Base-by-base conservation (phyloP, 2,797 vertebrate genomes). In the Darevskia nairensis region DNA sequence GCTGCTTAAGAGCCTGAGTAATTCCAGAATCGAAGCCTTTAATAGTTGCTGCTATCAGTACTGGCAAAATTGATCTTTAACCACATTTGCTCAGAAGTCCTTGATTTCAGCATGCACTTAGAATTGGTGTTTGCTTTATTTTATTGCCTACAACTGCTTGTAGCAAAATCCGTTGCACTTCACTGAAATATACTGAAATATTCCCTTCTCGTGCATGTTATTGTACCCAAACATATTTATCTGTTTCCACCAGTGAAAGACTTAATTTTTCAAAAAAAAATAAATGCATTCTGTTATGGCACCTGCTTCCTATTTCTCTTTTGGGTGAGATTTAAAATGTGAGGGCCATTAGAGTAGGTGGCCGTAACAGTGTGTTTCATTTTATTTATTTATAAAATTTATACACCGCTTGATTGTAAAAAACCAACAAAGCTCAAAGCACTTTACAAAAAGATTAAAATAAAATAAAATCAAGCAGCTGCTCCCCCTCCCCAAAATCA, bases 21-120 rank as follows among this genome's bases (percentile, higher is more conserved):
- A 86, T 79, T n/a, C 29, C 35, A 82, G 80, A 41, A 87, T 66
- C 21, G 15, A 29, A 75, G 29, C 66, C n/a, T 87, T 82, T 74
- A 72, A 80, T 9, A 80, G 66, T 71, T 72, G 32, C 32, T 84
- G 61, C 8, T 55, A 86, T 79, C 66, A 86, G 61, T 68, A 32
- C 7, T 32, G 29, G n/a, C 39, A 85, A 41, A 85, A 85, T 35
- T 66, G 61, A 50, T 69, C 61, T 25, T 32, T 78, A 69, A 86
- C 7, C 13, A 80, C 77, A 86, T 80, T 80, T 71, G 80, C n/a
- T n/a, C 27, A 87, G 25, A 86, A 41, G 10, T 44, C 8, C 27
- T 80, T 86, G 32, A 80, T 80, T 86, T 72, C 35, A 80, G 50
- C 41, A 82, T 21, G 29, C 61, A 29, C 25, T 72, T 6, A n/a